Evolutionary conservation across 2,797 vertebrate genomes (phyloP), one percentile per base, ranked within the genome.

Genomic region (Oophaga sylvatica): DNA sequence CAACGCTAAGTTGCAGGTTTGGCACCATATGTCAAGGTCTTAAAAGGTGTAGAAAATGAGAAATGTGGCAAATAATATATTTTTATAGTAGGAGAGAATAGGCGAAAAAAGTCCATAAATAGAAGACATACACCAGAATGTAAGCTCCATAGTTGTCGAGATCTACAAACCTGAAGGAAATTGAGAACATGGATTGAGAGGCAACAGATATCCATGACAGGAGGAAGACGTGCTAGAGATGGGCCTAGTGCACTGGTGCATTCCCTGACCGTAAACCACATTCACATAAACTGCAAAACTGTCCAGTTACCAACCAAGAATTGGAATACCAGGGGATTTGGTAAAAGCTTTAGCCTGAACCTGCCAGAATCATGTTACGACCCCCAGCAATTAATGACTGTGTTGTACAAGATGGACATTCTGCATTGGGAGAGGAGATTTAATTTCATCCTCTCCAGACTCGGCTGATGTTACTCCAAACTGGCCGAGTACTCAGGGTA

Each of bases 311-410:
- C 48, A 83, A 60, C 56, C 70, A 45, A 59, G 29, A 75, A 62
- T 22, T 45, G 8, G 7, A 41, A 45, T 75, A 45, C 75, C 70
- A 26, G 35, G 82, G 82, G 73, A 63, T 77, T 67, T 77, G 83
- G 60, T 77, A 85, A 85, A 84, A 85, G 83, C 73, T 77, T 67
- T 79, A 85, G 78, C 83, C 73, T 67, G 10, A 63, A 78, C 35
- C 60, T 56, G 73, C 31, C 73, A 77, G 73, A 12, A 77, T 22
- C 7, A 4, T 65, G 35, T 15, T n/a, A 2, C 35, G 29, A 9
- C 19, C 53, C 82, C 82, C 56, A 59, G 59, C 71, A 12, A 26
- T 84, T 45, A 65, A 77, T 53, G 71, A 63, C 35, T 12, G 5
- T 62, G 35, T 45, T 53, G 15, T 75, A 84, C 57, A 84, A 45